Conservation (phyloP, 1,140 invertebrate genomes). For the Eumaeus atala region DNA sequence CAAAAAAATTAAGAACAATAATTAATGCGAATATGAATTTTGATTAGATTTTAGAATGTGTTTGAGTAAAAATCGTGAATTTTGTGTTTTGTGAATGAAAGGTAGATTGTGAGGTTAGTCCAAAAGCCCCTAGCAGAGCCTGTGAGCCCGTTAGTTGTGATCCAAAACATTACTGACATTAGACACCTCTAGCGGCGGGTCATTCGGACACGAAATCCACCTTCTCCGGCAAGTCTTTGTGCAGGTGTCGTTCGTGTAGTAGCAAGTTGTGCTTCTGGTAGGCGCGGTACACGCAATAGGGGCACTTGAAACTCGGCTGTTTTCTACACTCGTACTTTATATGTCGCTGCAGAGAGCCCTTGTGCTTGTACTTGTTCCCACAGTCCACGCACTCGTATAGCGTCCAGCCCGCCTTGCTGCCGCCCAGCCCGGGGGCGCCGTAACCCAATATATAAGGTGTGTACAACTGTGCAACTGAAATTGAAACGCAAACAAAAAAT, state of each 20-base stretch:
- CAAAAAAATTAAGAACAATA: no score
- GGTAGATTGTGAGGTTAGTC: no score
- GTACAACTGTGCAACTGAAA: conserved; percentile 73
- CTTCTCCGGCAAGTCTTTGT: conserved; percentile 69
- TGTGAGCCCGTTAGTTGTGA: conserved; percentile 29
- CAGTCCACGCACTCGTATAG: conserved; percentile 76
- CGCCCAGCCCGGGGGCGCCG: conserved; percentile 53
- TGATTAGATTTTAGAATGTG: no score
- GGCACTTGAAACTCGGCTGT: conserved; percentile 79
- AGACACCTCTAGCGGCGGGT: conserved; percentile 38
- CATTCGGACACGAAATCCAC: conserved; percentile 70
- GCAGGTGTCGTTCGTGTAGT: conserved; percentile 68
- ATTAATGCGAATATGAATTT: no score
- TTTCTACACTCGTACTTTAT: conserved; percentile 82
- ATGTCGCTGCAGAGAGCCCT: conserved; percentile 76
- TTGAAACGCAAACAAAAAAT: conserved; percentile 67
- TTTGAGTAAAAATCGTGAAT: no score
- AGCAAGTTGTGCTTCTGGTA: conserved; percentile 74
- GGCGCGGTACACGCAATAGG: conserved; percentile 72
- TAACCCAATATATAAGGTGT: conserved; percentile 71
- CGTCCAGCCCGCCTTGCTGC: conserved; percentile 60
- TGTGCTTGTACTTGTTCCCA: conserved; percentile 76
- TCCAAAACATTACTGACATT: conserved; percentile 53
- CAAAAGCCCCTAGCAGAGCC: not conserved
- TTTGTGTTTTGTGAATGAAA: no score